Percentiles rank a stretch among this genome's conserved stretches.
Conservation (phyloP, 2,888 invertebrate genomes). For the Trilocha varians region DNA sequence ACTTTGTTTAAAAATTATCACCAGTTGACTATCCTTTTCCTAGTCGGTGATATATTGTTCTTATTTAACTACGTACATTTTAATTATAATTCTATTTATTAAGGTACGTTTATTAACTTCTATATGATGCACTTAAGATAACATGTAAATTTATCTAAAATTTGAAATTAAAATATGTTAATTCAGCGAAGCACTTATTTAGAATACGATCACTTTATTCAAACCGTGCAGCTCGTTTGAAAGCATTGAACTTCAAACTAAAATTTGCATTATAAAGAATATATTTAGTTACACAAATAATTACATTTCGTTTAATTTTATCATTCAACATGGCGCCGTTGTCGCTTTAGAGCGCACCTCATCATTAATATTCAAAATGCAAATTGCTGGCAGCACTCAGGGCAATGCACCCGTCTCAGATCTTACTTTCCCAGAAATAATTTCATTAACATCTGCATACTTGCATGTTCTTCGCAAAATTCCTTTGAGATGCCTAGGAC, state of each 20-base stretch:
- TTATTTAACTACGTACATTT: no score
- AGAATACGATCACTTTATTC: no score
- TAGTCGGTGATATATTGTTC: no score
- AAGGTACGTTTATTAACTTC: no score
- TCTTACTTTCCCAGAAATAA: constrained; percentile 68
- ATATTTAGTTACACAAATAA: background rate
- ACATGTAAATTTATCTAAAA: no score
- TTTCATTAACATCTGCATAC: constrained; percentile 67
- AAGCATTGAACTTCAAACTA: background rate
- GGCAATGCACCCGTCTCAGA: constrained; percentile 60
- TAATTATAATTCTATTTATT: no score
- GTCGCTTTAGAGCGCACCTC: constrained; percentile 43
- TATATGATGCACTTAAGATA: no score
- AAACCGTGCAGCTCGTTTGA: no score
- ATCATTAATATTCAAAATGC: constrained; percentile 69
- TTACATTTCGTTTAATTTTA: constrained; percentile 35
- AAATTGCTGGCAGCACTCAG: constrained; percentile 57
- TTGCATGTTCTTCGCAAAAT: constrained; percentile 41
- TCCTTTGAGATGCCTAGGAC: constrained; percentile 40
- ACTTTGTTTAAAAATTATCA: no score
- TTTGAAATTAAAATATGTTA: no score
- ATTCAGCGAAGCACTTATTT: no score
- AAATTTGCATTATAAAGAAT: background rate
- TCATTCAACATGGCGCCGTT: constrained; percentile 32
- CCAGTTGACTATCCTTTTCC: no score